Evolutionary conservation across 2,888 invertebrate genomes (phyloP), one percentile per base, ranked within the genome.

Genomic region (Rhodophaea formosa): DNA sequence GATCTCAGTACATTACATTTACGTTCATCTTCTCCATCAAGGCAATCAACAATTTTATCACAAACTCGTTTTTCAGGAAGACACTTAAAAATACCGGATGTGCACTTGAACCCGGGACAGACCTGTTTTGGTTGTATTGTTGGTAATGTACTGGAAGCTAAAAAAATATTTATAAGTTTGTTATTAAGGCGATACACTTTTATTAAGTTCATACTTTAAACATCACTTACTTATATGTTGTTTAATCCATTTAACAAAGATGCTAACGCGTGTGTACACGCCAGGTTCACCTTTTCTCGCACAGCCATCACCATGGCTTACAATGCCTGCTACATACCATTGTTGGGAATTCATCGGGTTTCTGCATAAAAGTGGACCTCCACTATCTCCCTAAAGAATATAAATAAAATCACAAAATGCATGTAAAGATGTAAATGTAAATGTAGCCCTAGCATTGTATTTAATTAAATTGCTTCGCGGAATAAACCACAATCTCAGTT

Each of bases 281-380:
- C 97, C 97, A 15, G 96, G 96, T 77, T 97, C 96, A 61, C 93
- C 92, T 55, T 95, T 93, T 64, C 95, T 92, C 16, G 94, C 97
- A 80, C 97, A 97, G 3, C 97, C 97, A 70, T 96, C 95, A 23
- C 97, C 97, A 74, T 97, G 97, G 73, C 97, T 97, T 0, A 97
- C 96, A 54, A 97, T 93, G 0, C 97, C 97, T 6, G 95, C 96
- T 61, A 96, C 89, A 76, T 96, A 96, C 95, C 96, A 96, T 72
- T 95, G 95, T 62, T 93, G 92, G 0, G 91, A 80, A 71, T 93
- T 92, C 59, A 91, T 87, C 44, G 94, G 93, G 81, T 95, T 95
- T 75, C 93, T 93, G 83, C 97, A 97, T 80, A 97, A 92, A 53
- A 97, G 92, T 51, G 97, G 97, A 0, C 97, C 97, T 49, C 97